Percentiles rank a stretch among this genome's conserved stretches.
Evolutionary conservation across 2,797 vertebrate species (phyloP).

Genomic region (Aphelocoma californica): DNA sequence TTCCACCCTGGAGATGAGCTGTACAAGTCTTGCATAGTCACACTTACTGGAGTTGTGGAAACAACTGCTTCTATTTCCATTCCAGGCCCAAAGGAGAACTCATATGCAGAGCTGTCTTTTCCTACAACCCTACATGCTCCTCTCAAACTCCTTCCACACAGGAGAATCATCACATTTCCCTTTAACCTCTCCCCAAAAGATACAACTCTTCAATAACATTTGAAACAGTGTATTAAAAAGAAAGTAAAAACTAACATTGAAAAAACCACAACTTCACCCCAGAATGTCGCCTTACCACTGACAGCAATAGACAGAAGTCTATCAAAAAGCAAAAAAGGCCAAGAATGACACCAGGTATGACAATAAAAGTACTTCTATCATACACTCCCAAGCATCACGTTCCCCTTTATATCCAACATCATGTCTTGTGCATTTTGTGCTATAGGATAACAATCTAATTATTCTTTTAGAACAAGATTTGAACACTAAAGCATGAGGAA

Average conservation of each 20-base stretch:
- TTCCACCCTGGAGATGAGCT: not conserved
- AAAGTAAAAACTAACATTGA: not conserved
- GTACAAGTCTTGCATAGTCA: not conserved
- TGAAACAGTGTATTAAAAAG: not conserved
- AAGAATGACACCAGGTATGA: not conserved
- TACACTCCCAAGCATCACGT: not conserved
- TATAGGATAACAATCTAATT: not conserved
- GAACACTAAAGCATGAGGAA: not conserved
- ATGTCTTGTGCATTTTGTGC: not conserved
- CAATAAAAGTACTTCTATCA: not conserved
- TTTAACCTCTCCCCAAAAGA: not conserved
- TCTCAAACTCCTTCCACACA: not conserved
- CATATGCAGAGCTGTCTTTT: accelerated
- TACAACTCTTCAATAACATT: not conserved
- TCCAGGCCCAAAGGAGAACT: not conserved
- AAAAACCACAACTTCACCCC: not conserved
- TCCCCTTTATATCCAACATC: not conserved
- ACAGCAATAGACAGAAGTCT: not conserved
- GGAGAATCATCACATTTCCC: not conserved
- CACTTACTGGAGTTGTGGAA: not conserved
- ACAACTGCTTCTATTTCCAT: not conserved
- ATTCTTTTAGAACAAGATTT: not conserved
- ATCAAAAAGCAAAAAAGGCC: not conserved
- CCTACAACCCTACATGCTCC: not conserved
- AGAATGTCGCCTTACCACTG: not conserved